A percentile compares a stretch with the other conserved stretches of the same genome.
phyloP scores from a whole-genome alignment of 2,797 vertebrate species.

The Remorina albescens region DNA sequence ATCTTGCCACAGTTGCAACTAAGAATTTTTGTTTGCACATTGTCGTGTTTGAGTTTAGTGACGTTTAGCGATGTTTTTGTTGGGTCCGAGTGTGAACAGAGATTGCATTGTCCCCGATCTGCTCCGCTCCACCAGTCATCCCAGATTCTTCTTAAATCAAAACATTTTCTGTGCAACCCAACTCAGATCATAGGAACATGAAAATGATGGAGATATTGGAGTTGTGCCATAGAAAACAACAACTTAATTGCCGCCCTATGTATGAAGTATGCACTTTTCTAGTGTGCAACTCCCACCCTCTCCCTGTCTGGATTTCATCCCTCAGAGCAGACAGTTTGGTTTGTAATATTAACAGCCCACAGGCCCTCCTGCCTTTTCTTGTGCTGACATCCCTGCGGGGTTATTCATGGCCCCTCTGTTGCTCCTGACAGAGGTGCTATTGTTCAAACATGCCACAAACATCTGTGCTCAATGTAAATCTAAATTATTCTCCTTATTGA shows the following conservation, averaged over 20 bases:
- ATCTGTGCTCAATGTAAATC: constrained; percentile 59
- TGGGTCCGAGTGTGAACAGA: constrained; percentile 24
- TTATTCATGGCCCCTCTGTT: constrained; percentile 64
- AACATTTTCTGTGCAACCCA: constrained; percentile 60
- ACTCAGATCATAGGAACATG: constrained; percentile 56
- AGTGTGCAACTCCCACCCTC: constrained; percentile 61
- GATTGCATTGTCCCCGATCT: constrained; percentile 26
- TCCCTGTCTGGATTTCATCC: constrained; percentile 66
- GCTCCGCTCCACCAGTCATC: constrained; percentile 23
- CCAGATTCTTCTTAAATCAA: constrained; percentile 60
- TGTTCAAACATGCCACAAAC: constrained; percentile 62
- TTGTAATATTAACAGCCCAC: constrained; percentile 66
- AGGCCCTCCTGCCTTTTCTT: constrained; percentile 56
- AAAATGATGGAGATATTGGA: constrained; percentile 73
- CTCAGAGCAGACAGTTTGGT: constrained; percentile 64
- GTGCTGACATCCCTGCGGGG: constrained; percentile 59
- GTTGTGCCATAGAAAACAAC: constrained; percentile 78
- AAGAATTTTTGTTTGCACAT: too few relatives aligned
- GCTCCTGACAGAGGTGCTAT: constrained; percentile 66
- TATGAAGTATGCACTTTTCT: constrained; percentile 66
- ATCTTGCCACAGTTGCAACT: background rate
- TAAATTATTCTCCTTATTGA: constrained; percentile 29
- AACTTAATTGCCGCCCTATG: constrained; percentile 70
- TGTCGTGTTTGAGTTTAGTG: constrained; percentile 1
- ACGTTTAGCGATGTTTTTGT: too few relatives aligned